Evolutionary conservation across 2,888 invertebrate genomes (phyloP), one percentile per base, ranked within the genome.

Genomic region (Monoplex corrugatus): DNA sequence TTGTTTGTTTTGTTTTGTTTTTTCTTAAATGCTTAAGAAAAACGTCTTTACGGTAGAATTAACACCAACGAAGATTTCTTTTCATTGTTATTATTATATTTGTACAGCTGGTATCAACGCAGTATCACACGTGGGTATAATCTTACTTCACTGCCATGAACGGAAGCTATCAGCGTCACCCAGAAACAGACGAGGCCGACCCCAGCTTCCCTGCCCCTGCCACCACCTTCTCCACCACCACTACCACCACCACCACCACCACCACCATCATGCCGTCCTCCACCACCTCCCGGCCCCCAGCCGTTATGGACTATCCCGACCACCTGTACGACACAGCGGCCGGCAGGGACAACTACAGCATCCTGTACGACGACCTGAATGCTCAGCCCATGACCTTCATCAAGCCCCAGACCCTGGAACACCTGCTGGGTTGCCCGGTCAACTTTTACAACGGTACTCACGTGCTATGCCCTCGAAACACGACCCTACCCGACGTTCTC

Each of bases 361-460:
- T 32, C 40, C 13, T 32, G 43, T 75, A 87, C 78, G 44, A 75
- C 87, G 32, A 32, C 16, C 87, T 75, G 44, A 13, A 75, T 6
- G 35, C 28, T n/a, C 75, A 50, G 35, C 40, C 44, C 82, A 32
- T 83, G 45, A 2, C 63, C 32, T 86, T 57, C 80, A 45, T 88
- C 38, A 88, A 82, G 16, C 38, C 63, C 19, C 63, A 88, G 13
- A 63, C 83, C 40, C 63, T 88, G 83, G 88, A 88, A 35, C 23
- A 88, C 68, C 23, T 83, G 3, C 82, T 88, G 40, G 88, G 88
- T 32, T 32, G 35, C 82, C 57, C 10, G 13, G 88, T 88, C 19
- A 43, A 44, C 44, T 88, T 88, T 83, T 88, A 82, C 88, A 88
- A 88, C 88, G 63, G 63, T 43, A 88, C 88, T 19, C 88, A 88